Percentiles rank a stretch among this genome's conserved stretches.
Conservation (phyloP, 2,113 vertebrate genomes). For the Paramisgurnus dabryanus region DNA sequence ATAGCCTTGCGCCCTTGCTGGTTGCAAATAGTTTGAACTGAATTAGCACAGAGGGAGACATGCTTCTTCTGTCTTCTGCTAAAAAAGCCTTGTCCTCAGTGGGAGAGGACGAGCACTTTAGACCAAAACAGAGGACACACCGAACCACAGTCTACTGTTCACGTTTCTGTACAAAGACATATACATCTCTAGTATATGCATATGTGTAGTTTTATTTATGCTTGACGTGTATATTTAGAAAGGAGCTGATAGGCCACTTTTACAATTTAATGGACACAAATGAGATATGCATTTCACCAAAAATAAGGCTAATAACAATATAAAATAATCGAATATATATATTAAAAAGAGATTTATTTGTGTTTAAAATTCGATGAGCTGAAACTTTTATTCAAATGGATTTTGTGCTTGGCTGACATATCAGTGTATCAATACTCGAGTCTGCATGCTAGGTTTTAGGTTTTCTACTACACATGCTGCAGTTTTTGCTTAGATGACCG, state of each 20-base stretch:
- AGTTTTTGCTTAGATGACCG: neutral
- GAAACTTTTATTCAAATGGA: too few species aligned
- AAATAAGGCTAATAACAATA: too few species aligned
- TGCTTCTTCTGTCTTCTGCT: neutral
- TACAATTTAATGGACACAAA: too few species aligned
- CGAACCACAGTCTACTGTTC: neutral
- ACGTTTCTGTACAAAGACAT: neutral
- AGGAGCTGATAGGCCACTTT: too few species aligned
- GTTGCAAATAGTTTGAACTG: conserved; percentile 44
- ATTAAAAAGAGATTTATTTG: too few species aligned
- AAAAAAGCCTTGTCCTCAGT: conserved; percentile 6
- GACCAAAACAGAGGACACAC: neutral
- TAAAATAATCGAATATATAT: too few species aligned
- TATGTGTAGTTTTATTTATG: too few species aligned
- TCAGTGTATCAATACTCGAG: neutral
- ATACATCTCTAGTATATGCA: neutral
- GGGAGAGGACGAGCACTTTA: neutral
- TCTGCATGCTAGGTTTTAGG: neutral
- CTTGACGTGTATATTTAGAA: too few species aligned
- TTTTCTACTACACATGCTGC: conserved; percentile 10
- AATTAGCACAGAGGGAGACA: conserved; percentile 46
- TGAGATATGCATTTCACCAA: too few species aligned
- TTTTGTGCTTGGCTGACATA: too few species aligned
- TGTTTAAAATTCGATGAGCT: too few species aligned
- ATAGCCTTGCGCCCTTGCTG: conserved; percentile 50